A percentile compares a stretch with the other conserved stretches of the same genome.
Conservation (phyloP, 2,888 invertebrate genomes). For the Tipula confusa region DNA sequence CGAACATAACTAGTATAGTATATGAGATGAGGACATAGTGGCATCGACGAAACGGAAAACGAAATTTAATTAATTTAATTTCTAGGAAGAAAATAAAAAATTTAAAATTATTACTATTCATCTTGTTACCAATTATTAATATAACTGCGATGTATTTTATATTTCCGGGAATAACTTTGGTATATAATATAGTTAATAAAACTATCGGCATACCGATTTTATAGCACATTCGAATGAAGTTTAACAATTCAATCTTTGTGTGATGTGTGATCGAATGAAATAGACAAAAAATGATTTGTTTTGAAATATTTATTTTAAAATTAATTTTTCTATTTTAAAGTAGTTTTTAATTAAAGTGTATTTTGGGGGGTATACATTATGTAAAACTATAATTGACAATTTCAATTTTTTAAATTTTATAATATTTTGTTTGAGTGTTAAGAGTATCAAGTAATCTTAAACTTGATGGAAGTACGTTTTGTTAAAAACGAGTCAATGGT, state of each 20-base stretch:
- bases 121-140: neutral
- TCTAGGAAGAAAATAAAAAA: neutral
- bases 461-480: neutral
- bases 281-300: neutral
- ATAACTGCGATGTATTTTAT: neutral
- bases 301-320: neutral
- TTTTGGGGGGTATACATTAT: neutral
- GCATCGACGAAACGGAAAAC: neutral
- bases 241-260: neutral
- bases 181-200: neutral
- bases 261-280: neutral
- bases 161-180: neutral
- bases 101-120: neutral
- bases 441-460: neutral
- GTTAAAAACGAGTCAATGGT: neutral
- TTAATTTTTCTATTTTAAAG: neutral
- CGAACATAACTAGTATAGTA: too few species aligned
- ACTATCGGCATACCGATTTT: neutral
- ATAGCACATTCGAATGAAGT: neutral
- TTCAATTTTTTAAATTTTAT: neutral
- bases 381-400: neutral
- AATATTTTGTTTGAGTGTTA: neutral
- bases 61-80: conserved; percentile 1
- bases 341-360: neutral
- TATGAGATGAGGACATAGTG: neutral